These are phyloP conservation scores for Leucoraja erinaceus DNA, from an alignment of 2,113 vertebrate genomes.

Conservation along the genomic window DNA sequence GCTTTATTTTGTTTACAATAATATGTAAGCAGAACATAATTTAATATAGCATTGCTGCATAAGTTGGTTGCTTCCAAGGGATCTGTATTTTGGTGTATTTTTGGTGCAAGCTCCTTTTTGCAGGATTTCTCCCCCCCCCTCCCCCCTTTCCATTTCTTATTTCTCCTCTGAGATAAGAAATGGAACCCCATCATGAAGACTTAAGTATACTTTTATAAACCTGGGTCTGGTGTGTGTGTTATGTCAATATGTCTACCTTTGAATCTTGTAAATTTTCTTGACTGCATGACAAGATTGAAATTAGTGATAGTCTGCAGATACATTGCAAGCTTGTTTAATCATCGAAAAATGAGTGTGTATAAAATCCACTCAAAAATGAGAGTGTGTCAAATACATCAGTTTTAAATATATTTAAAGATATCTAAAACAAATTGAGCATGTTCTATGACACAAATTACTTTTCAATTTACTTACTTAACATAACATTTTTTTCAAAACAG, in stretches of 20 bases:
- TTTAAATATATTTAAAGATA: not conserved
- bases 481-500: constrained; percentile 48
- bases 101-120: not conserved
- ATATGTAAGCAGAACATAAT: not conserved
- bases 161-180: not conserved
- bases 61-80: not conserved
- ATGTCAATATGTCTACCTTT: not conserved
- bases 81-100: not conserved
- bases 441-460: constrained; percentile 40
- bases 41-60: not conserved
- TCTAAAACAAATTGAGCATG: not conserved
- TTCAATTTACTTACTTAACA: constrained; percentile 56
- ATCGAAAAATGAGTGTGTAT: not conserved
- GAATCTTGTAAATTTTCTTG: not conserved
- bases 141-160: not conserved
- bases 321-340: not conserved
- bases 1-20: not conserved
- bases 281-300: not conserved
- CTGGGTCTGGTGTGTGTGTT: not conserved
- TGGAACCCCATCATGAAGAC: not conserved
- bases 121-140: no score
- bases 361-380: not conserved
- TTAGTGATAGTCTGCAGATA: not conserved
- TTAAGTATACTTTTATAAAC: not conserved
- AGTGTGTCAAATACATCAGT: no score